Conservation (phyloP, 2,113 vertebrate species). For the Miniopterus natalensis region DNA sequence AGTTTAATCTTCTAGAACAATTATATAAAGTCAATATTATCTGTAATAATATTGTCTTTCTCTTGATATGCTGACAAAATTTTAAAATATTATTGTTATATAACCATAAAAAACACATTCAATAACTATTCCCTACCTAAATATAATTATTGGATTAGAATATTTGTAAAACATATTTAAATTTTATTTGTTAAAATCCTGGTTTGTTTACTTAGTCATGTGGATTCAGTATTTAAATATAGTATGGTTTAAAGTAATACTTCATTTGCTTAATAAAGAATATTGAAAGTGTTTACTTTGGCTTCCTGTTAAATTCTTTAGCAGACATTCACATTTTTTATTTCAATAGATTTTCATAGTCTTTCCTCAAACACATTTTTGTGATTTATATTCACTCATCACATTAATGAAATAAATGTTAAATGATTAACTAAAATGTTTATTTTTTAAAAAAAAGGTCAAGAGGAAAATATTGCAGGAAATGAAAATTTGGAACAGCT, state of each 20-base stretch:
- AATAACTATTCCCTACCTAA: not conserved
- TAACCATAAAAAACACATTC: not conserved
- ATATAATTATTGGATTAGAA: conserved; percentile 35
- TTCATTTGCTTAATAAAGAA: conserved; percentile 56
- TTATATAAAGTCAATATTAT: not conserved
- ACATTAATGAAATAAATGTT: conserved; percentile 68
- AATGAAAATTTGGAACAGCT: conserved; percentile 28
- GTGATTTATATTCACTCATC: conserved; percentile 66
- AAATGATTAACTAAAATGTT: conserved; percentile 67
- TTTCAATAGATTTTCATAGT: not conserved
- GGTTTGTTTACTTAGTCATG: not conserved
- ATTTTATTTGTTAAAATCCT: conserved; percentile 47
- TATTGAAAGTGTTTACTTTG: conserved; percentile 61
- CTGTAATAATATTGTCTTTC: conserved; percentile 14
- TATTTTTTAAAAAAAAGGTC: conserved; percentile 44
- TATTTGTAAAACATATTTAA: conserved; percentile 45
- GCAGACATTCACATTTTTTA: conserved; percentile 55
- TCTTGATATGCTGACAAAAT: not conserved
- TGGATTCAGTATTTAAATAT: conserved; percentile 22
- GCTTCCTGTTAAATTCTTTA: conserved; percentile 48
- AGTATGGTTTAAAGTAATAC: not conserved
- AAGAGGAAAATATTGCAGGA: conserved; percentile 50
- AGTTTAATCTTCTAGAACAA: conserved; percentile 5
- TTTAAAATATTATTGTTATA: conserved; percentile 38
- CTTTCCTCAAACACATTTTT: conserved; percentile 56